A percentile compares a stretch with the other conserved stretches of the same genome.
phyloP scores from a whole-genome alignment of 53 echinoderm and acorn worm species.

The Hippasteria phrygiana region DNA sequence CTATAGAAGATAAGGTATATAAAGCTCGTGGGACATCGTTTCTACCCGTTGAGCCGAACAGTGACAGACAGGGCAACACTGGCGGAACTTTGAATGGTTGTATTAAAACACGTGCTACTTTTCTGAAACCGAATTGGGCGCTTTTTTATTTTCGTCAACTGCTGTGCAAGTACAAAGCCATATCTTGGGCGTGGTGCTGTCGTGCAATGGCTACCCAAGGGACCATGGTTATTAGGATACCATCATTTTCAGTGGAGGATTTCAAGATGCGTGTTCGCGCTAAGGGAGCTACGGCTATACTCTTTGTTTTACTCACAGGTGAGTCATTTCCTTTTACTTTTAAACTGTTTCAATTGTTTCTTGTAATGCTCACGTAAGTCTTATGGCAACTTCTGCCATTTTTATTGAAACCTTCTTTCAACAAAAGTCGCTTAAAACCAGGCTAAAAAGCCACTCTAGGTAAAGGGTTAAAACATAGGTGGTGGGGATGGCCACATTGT shows the following conservation, averaged over 20 bases:
- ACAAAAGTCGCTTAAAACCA: too few species aligned
- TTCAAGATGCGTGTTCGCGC: conserved; percentile 23
- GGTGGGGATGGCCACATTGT: too few species aligned
- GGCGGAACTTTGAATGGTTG: too few species aligned
- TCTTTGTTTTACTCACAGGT: conserved; percentile 12
- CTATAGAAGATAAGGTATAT: too few species aligned
- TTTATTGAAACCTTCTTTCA: too few species aligned
- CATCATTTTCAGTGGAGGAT: neutral
- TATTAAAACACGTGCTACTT: neutral
- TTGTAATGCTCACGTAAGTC: neutral
- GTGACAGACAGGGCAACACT: too few species aligned
- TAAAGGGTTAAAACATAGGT: too few species aligned
- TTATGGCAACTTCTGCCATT: neutral
- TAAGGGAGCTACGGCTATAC: neutral
- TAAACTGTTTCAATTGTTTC: neutral
- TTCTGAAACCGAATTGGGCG: neutral
- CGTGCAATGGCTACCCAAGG: neutral
- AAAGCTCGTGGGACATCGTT: too few species aligned
- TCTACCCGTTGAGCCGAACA: too few species aligned
- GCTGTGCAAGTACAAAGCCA: neutral
- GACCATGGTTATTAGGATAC: neutral
- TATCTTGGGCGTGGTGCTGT: neutral
- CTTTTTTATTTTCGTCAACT: neutral
- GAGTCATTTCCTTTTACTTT: neutral
- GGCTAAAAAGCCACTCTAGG: too few species aligned